Percentiles rank a stretch among this genome's conserved stretches.
phyloP scores from a whole-genome alignment of 2,113 vertebrate species.

The Plectropomus leopardus region DNA sequence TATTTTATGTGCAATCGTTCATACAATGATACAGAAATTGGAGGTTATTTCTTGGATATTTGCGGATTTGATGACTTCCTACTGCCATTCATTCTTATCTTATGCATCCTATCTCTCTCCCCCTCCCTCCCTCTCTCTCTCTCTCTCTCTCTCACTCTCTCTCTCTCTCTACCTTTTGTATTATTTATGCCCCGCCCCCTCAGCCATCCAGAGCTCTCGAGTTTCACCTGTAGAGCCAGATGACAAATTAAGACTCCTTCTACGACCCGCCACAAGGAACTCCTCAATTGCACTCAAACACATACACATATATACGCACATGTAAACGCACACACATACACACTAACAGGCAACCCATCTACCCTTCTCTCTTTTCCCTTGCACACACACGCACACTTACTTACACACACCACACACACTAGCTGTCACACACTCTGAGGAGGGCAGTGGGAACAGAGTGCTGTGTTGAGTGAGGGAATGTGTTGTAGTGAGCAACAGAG shows the following conservation, averaged over 20 bases:
- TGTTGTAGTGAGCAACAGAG: constrained; percentile 62
- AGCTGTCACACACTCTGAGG: constrained; percentile 64
- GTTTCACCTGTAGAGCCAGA: constrained; percentile 81
- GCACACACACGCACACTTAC: constrained; percentile 30
- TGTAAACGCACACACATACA: constrained; percentile 11
- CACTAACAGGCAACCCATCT: constrained; percentile 35
- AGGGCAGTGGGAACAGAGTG: constrained; percentile 59
- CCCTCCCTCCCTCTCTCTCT: constrained; percentile 31
- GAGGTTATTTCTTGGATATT: constrained; percentile 11
- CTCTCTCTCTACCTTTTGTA: constrained; percentile 74
- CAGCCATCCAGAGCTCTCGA: constrained; percentile 59
- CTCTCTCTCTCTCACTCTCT: constrained; percentile 31
- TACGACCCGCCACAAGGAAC: constrained; percentile 65
- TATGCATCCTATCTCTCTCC: constrained; percentile 32
- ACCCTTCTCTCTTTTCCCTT: constrained; percentile 30
- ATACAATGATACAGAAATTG: constrained; percentile 5
- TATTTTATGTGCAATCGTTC: neutral
- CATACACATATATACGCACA: constrained; percentile 17
- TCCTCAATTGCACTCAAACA: constrained; percentile 54
- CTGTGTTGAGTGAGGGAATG: constrained; percentile 66
- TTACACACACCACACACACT: constrained; percentile 13
- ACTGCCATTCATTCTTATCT: constrained; percentile 45
- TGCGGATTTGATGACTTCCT: constrained; percentile 23
- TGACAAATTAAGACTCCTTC: constrained; percentile 84
- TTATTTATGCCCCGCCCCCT: constrained; percentile 84